Conservation (phyloP, 2,797 vertebrate species). For the Sebastolobus altivelis region DNA sequence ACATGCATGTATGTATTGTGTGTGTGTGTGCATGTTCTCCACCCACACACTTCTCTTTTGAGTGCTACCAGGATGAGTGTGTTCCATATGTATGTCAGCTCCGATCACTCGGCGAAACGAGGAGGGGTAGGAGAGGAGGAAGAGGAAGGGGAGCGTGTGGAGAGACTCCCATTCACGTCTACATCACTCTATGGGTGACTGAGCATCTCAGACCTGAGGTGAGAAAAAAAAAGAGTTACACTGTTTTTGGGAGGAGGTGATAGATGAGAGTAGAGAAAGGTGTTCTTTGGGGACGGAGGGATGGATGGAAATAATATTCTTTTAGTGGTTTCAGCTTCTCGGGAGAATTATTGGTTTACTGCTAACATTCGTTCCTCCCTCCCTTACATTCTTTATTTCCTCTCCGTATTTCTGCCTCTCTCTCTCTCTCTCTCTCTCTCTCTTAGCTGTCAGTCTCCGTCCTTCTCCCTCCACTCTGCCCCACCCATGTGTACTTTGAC, state of each 20-base stretch:
- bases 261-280: conserved; percentile 49
- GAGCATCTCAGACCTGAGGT: conserved; percentile 57
- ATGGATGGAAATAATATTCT: conserved; percentile 64
- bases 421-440: conserved; percentile 32
- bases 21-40: conserved; percentile 21
- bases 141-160: conserved; percentile 2
- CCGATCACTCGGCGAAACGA: conserved; percentile 66
- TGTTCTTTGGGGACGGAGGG: conserved; percentile 47
- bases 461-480: conserved; percentile 42
- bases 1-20: conserved; percentile 5
- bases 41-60: conserved; percentile 20
- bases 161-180: conserved; percentile 43
- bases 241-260: conserved; percentile 58
- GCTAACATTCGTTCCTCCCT: conserved; percentile 39
- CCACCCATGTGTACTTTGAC: conserved; percentile 76
- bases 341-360: conserved; percentile 46
- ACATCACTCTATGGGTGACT: conserved; percentile 51
- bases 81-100: conserved; percentile 81
- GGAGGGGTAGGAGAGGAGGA: conserved; percentile 1
- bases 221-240: conserved; percentile 46
- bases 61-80: conserved; percentile 72
- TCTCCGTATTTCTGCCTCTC: conserved; percentile 30
- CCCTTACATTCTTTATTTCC: conserved; percentile 30
- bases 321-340: conserved; percentile 56
- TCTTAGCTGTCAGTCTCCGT: conserved; percentile 38